These are phyloP conservation scores for Lissocephala sabroskyi DNA, from an alignment of 2,888 invertebrate genomes.

Conservation along the genomic window DNA sequence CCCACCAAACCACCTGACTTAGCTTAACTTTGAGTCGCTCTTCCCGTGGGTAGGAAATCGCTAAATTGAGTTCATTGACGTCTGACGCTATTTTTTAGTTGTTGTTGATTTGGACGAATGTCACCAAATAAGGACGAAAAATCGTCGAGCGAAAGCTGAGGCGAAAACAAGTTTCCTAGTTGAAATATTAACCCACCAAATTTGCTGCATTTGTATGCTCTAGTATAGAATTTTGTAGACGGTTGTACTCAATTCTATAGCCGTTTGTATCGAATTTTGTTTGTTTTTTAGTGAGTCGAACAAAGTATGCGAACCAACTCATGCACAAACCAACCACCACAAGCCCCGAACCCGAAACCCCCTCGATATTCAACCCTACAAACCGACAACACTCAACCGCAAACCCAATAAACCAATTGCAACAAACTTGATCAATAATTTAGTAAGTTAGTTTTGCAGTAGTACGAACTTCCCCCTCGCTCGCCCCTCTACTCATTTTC, in stretches of 20 bases:
- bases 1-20: too few relatives aligned
- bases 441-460: constrained; percentile 28
- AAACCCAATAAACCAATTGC: constrained; percentile 18
- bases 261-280: constrained; percentile 70
- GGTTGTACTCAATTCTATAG: constrained; percentile 58
- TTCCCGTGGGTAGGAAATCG: too few relatives aligned
- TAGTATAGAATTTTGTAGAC: constrained; percentile 50
- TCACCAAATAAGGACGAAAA: constrained; percentile 26
- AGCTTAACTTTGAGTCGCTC: too few relatives aligned
- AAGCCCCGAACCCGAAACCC: constrained; percentile 2
- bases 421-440: constrained; percentile 19
- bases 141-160: too few relatives aligned
- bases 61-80: too few relatives aligned
- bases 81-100: constrained; percentile 3
- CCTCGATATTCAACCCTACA: constrained; percentile 6
- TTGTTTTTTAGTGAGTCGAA: constrained; percentile 69
- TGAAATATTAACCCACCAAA: constrained; percentile 54
- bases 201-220: constrained; percentile 51
- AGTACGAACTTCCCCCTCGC: constrained; percentile 32
- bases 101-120: constrained; percentile 7
- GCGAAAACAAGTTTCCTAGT: constrained; percentile 17
- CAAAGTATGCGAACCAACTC: constrained; percentile 67
- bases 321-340: constrained; percentile 29
- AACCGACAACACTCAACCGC: constrained; percentile 10
- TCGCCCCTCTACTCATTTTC: constrained; percentile 37